These are phyloP conservation scores for Morpho achilles DNA, from an alignment of 2,888 invertebrate species.

Conservation along the genomic window DNA sequence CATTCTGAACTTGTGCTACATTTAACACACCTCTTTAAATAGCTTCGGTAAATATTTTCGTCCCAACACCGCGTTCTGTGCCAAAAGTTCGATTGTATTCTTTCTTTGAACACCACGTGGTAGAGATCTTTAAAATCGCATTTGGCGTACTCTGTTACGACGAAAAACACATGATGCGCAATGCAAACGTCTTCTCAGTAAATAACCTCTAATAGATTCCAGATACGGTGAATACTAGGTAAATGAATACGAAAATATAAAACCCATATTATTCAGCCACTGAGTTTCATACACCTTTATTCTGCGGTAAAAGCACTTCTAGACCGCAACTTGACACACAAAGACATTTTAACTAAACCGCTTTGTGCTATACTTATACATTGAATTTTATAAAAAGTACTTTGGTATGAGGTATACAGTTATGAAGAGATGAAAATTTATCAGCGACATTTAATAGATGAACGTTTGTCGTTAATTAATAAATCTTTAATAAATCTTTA, in stretches of 20 bases:
- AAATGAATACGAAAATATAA: background rate
- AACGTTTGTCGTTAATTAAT: no score
- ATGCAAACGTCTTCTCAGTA: constrained; percentile 1
- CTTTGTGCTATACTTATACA: no score
- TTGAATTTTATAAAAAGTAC: no score
- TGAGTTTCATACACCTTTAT: constrained; percentile 4
- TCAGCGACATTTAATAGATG: no score
- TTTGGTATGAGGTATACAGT: no score
- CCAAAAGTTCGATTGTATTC: constrained; percentile 60
- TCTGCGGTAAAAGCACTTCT: constrained; percentile 5
- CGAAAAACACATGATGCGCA: constrained; percentile 24
- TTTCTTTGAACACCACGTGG: constrained; percentile 57
- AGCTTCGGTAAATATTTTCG: constrained; percentile 49
- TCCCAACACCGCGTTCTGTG: constrained; percentile 43
- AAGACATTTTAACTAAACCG: constrained; percentile 5
- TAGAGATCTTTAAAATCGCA: constrained; percentile 32
- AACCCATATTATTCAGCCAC: constrained; percentile 1
- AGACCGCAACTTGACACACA: constrained; percentile 6
- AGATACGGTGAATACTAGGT: no score
- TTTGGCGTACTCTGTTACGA: constrained; percentile 22
- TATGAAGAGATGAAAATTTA: no score
- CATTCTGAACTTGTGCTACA: constrained; percentile 72
- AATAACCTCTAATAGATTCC: no score
- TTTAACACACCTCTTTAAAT: constrained; percentile 64
- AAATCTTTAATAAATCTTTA: no score